Conservation (phyloP, 1,140 invertebrate species). For the Drosophila ambigua region DNA sequence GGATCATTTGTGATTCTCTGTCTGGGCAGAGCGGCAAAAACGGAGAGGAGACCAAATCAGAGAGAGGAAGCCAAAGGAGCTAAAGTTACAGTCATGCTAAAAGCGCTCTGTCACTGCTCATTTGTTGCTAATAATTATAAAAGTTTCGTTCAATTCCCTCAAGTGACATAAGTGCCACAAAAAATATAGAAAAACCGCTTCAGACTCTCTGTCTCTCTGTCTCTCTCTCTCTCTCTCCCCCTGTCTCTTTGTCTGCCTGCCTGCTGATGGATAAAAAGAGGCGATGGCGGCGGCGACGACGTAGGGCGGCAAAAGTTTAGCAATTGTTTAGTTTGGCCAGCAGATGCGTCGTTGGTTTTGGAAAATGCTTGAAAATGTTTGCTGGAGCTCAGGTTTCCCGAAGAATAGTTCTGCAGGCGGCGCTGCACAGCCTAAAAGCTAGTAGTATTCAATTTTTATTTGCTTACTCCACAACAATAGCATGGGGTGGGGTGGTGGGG, state of each 20-base stretch:
- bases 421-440: constrained; percentile 55
- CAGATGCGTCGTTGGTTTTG: constrained; percentile 50
- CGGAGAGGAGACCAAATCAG: constrained; percentile 1
- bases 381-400: constrained; percentile 43
- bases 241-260: constrained; percentile 27
- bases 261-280: constrained; percentile 14
- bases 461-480: constrained; percentile 72
- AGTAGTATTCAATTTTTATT: constrained; percentile 77
- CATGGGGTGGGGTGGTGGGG: neutral
- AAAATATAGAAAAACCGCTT: constrained; percentile 44
- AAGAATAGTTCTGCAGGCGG: constrained; percentile 53
- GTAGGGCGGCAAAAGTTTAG: constrained; percentile 43
- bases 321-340: constrained; percentile 66
- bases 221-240: neutral
- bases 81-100: constrained; percentile 63
- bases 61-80: neutral
- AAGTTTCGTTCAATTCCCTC: constrained; percentile 68
- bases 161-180: constrained; percentile 56
- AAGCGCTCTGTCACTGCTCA: constrained; percentile 79
- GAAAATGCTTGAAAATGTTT: constrained; percentile 43
- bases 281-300: neutral
- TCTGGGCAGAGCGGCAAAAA: constrained; percentile 42
- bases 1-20: constrained; percentile 71
- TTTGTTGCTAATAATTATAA: constrained; percentile 82
- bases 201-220: constrained; percentile 26